These are phyloP conservation scores for Pteria penguin DNA, from an alignment of 2,888 invertebrate genomes.

Conservation along the genomic window DNA sequence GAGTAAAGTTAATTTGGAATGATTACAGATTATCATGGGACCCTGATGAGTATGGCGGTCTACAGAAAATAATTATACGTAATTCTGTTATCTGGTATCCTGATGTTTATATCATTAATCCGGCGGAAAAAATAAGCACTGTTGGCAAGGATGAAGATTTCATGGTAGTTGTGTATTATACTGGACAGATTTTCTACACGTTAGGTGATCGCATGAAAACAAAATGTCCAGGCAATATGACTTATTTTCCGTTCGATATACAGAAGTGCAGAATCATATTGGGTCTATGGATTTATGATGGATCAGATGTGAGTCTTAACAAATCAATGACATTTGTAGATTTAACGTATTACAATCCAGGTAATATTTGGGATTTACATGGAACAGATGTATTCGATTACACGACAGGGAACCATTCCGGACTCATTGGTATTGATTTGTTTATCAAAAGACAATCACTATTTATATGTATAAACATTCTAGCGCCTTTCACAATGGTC, in stretches of 20 bases:
- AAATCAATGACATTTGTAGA: neutral
- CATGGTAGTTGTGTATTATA: neutral
- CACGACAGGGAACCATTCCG: too few species aligned
- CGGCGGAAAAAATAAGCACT: neutral
- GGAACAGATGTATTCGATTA: too few species aligned
- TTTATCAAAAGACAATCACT: too few species aligned
- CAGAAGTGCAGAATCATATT: neutral
- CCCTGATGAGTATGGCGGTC: neutral
- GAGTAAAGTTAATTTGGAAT: neutral
- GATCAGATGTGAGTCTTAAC: neutral
- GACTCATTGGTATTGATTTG: too few species aligned
- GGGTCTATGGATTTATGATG: neutral
- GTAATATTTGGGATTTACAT: neutral
- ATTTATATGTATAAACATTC: too few species aligned
- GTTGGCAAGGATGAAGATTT: neutral
- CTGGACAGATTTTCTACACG: neutral
- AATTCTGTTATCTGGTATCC: neutral
- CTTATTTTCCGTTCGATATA: neutral
- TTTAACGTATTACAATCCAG: neutral
- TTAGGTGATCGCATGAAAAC: neutral
- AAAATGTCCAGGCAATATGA: neutral
- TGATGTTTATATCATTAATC: neutral
- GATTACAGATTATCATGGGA: neutral
- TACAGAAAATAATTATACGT: neutral
- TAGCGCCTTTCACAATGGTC: too few species aligned